These are phyloP conservation scores for Stercorarius parasiticus DNA, from an alignment of 2,113 vertebrate species.

Conservation along the genomic window DNA sequence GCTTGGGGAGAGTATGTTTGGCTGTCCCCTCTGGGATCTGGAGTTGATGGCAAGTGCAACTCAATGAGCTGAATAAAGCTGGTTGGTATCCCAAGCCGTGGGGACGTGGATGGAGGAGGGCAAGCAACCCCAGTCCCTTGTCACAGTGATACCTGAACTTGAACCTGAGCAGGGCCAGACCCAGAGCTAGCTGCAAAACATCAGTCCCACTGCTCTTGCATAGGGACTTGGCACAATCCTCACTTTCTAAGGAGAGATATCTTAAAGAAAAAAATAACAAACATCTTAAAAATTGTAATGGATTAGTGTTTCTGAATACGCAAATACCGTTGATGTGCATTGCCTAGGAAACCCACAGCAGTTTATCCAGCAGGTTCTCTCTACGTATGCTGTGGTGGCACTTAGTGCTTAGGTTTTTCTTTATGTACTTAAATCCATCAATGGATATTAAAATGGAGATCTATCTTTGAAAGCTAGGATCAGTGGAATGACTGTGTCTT, in stretches of 20 bases:
- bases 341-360: neutral
- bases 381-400: neutral
- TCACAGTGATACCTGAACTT: neutral
- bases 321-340: neutral
- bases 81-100: neutral
- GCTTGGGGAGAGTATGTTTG: neutral
- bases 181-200: neutral
- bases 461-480: neutral
- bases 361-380: neutral
- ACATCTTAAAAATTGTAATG: neutral
- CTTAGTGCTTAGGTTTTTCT: neutral
- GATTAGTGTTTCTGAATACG: neutral
- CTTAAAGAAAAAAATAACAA: neutral
- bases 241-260: neutral
- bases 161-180: neutral
- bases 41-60: neutral
- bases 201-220: accelerated
- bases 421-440: neutral
- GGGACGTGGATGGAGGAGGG: neutral
- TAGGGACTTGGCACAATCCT: neutral
- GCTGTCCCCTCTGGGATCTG: neutral
- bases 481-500: neutral
- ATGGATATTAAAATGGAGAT: neutral
- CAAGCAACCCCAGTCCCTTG: neutral
- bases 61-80: neutral